A percentile compares a stretch with the other conserved stretches of the same genome.
phyloP scores from a whole-genome alignment of 2,797 vertebrate genomes.

The Microctenopoma stevenorrisi region DNA sequence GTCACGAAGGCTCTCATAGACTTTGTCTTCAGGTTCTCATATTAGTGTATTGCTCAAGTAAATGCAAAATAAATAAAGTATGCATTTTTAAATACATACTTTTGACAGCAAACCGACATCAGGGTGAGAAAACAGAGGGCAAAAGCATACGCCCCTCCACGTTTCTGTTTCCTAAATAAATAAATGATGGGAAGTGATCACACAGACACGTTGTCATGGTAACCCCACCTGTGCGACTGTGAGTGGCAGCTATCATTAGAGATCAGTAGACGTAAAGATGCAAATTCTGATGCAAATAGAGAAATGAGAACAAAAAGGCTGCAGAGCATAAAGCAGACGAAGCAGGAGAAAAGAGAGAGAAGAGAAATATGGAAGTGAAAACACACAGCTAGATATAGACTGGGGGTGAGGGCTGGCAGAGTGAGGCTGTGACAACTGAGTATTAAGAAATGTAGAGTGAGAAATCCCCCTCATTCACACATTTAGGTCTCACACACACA shows the following conservation, averaged over 20 bases:
- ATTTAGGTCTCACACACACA: neutral
- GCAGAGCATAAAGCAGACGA: neutral
- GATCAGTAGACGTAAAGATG: neutral
- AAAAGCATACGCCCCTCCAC: neutral
- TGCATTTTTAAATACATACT: neutral
- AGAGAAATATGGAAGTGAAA: neutral
- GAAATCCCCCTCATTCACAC: slow-evolving; percentile 33
- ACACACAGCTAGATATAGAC: neutral
- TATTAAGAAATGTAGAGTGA: slow-evolving; percentile 35
- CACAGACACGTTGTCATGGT: slow-evolving; percentile 17
- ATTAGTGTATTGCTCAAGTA: neutral
- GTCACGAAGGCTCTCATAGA: neutral
- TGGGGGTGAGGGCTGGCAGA: neutral
- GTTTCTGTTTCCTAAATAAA: slow-evolving; percentile 6
- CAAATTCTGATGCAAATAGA: neutral
- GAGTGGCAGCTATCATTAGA: slow-evolving; percentile 50
- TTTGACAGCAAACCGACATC: neutral
- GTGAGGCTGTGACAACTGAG: slow-evolving; percentile 24
- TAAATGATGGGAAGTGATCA: slow-evolving; percentile 9
- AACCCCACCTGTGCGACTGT: slow-evolving; percentile 36
- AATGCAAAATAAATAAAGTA: neutral
- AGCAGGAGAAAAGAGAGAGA: neutral
- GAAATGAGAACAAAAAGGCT: slow-evolving; percentile 5
- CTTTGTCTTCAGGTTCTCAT: neutral
- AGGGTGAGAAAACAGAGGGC: neutral